Evolutionary conservation across 1,140 invertebrate genomes (phyloP), one percentile per base, ranked within the genome.

Genomic region (Gerris buenoi): DNA sequence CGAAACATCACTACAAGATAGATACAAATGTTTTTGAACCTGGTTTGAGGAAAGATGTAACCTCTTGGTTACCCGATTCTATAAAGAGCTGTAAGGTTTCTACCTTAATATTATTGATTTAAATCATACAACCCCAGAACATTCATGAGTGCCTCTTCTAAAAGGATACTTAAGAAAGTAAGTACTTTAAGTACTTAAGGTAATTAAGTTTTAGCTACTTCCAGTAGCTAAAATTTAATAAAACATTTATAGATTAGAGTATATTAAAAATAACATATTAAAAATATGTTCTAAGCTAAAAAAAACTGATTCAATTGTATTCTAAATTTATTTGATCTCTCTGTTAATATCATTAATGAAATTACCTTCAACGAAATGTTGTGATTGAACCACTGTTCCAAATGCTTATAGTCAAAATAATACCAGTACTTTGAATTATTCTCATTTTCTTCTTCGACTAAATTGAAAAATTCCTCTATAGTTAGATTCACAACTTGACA

Each of bases 331-430:
- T 56, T 13, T 56, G n/a, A 56, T 13, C 46, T 10, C 10, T n/a
- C n/a, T 56, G n/a, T 56, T 22, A 60, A 60, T 3, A 22, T 60
- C 10, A 26, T 25, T 13, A 10, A 66, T 59, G 10, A 18, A 59
- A 46, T 26, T 23, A 66, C 46, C 57, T 66, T 66, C 25, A 60
- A 67, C 5, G 23, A 46, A 1, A 80, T 73, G 65, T 85, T 78
- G 67, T 81, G 76, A 71, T 79, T 71, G 73, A 89, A 84, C 81
- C 86, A 85, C 68, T 88, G 80, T 65, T 82, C 79, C 76, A 92
- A 81, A 77, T 91, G 85, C 78, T 91, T 91, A 75, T 93, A 93
- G 77, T 92, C 90, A 79, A 88, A 89, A 75, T 92, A 93, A 76
- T 85, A 82, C 85, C 88, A 92, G 65, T 80, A n/a, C 70, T 5